phyloP scores from a whole-genome alignment of 2,797 vertebrate genomes.

The Syncerus caffer region DNA sequence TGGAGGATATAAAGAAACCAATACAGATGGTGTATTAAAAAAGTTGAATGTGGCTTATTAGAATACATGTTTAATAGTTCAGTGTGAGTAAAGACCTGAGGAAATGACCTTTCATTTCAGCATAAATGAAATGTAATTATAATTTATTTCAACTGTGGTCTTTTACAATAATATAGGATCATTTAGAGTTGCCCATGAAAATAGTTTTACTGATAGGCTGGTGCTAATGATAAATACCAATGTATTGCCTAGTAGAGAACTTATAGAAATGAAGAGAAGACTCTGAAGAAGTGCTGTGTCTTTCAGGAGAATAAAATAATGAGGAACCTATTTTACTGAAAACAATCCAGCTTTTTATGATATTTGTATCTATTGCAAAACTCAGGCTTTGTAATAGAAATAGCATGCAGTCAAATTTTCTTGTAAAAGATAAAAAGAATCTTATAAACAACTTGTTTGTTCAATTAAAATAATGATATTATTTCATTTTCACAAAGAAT shows the following conservation, averaged over 20 bases:
- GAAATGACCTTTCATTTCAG: conserved; percentile 65
- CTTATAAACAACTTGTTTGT: neutral
- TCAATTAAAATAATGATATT: conserved; percentile 11
- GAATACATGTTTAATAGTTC: conserved; percentile 46
- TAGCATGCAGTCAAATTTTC: neutral
- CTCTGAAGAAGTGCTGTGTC: neutral
- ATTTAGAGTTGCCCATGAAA: conserved; percentile 44
- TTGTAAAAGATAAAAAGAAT: conserved; percentile 31
- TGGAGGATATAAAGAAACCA: conserved; percentile 57
- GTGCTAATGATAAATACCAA: conserved; percentile 41
- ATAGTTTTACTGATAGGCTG: conserved; percentile 56
- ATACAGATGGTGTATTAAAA: conserved; percentile 55
- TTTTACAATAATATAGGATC: conserved; percentile 48
- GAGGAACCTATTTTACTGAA: neutral
- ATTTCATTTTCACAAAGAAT: conserved; percentile 32
- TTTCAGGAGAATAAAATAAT: neutral
- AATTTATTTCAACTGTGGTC: conserved; percentile 59
- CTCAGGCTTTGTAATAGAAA: neutral
- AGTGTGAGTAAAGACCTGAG: conserved; percentile 59
- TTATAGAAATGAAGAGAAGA: neutral
- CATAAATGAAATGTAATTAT: conserved; percentile 62
- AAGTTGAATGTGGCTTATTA: conserved; percentile 66
- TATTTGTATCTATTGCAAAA: conserved; percentile 33
- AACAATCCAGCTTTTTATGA: neutral
- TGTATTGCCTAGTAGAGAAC: neutral